phyloP scores from a whole-genome alignment of 1,140 invertebrate species.

The Delia radicum region DNA sequence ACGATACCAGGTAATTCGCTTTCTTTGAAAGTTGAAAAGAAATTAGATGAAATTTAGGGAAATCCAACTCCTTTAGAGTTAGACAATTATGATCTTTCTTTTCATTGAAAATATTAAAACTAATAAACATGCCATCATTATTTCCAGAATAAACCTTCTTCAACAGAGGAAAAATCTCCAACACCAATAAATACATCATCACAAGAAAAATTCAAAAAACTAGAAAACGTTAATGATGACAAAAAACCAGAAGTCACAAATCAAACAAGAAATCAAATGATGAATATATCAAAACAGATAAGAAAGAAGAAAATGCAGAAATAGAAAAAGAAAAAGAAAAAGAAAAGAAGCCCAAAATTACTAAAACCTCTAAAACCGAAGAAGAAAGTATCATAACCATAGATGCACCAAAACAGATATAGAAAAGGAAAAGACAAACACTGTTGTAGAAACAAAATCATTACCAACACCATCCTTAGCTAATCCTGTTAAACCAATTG shows the following conservation, averaged over 20 bases:
- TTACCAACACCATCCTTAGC: not conserved
- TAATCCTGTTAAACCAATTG: not conserved
- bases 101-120: not conserved
- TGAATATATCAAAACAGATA: no score
- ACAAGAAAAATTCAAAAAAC: not conserved
- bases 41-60: no score
- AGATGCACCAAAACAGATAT: not conserved
- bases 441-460: not conserved
- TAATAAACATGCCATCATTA: not conserved
- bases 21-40: no score
- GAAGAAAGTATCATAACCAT: not conserved
- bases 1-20: no score
- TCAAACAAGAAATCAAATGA: not conserved
- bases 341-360: not conserved
- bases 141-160: not conserved
- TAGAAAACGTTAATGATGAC: not conserved
- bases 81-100: no score
- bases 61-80: no score
- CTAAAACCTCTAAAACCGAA: not conserved
- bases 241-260: not conserved
- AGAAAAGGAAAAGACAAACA: not conserved
- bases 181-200: not conserved
- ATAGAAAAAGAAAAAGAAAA: not conserved
- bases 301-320: not conserved
- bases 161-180: not conserved